Evolutionary conservation across 2,113 vertebrate genomes (phyloP).

Genomic region (Antigone vipio): DNA sequence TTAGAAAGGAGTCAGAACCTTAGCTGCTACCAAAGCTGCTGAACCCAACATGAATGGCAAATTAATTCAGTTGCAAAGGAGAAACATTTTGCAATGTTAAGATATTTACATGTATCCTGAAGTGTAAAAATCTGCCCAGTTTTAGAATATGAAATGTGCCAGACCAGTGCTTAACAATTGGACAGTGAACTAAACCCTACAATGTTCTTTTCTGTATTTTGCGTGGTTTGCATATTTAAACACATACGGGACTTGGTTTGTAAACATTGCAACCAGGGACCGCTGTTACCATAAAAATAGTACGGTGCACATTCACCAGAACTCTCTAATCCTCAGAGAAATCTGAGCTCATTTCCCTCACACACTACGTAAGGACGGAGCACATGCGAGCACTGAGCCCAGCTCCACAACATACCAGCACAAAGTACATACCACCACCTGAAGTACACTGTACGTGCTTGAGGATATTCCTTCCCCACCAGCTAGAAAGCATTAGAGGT

Average conservation of each 20-base stretch:
- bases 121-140: neutral
- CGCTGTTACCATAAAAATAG: neutral
- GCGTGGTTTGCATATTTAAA: neutral
- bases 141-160: neutral
- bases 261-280: neutral
- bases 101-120: neutral
- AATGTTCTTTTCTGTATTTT: neutral
- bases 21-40: neutral
- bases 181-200: neutral
- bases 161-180: neutral
- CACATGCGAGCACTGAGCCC: neutral
- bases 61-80: neutral
- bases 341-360: neutral
- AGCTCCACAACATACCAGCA: neutral
- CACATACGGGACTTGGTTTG: neutral
- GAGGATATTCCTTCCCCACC: neutral
- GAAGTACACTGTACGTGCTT: accelerated
- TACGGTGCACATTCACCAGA: neutral
- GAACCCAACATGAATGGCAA: neutral
- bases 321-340: neutral
- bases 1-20: neutral
- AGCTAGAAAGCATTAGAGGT: neutral
- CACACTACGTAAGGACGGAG: neutral
- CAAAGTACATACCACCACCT: neutral
- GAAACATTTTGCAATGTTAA: neutral